Percentiles rank a stretch among this genome's conserved stretches.
phyloP scores from a whole-genome alignment of 1,140 invertebrate species.

The Homalodisca vitripennis region DNA sequence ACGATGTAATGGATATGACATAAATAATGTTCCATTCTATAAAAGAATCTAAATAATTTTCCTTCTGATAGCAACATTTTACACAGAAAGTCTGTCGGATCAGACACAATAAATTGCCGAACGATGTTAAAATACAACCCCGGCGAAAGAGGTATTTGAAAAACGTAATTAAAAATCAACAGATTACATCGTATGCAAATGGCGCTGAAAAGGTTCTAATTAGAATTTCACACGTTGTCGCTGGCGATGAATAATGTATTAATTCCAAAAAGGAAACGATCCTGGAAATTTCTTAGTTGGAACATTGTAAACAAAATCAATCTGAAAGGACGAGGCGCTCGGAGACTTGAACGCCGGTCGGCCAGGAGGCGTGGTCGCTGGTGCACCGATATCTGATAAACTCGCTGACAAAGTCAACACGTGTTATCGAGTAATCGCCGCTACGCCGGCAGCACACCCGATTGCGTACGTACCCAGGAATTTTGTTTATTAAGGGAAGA shows the following conservation, averaged over 20 bases:
- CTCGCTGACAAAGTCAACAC: neutral
- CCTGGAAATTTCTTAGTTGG: neutral
- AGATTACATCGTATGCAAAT: no score
- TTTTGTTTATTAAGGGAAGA: neutral
- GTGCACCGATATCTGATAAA: neutral
- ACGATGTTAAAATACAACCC: no score
- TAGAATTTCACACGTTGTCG: slow-evolving; percentile 1
- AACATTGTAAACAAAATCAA: slow-evolving; percentile 6
- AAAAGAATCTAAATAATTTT: no score
- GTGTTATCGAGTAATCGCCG: neutral
- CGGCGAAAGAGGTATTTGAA: no score
- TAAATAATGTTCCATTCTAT: no score
- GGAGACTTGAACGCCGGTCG: no score
- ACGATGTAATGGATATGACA: no score
- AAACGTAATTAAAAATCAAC: no score
- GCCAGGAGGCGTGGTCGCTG: neutral
- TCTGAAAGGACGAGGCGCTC: neutral
- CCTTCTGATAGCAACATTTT: no score
- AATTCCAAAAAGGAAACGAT: slow-evolving; percentile 6
- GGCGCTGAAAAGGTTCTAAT: no score
- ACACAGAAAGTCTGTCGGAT: no score
- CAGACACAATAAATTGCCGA: no score
- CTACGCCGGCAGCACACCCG: neutral
- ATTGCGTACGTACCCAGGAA: neutral
- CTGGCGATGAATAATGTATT: neutral